Evolutionary conservation across 2,113 vertebrate species (phyloP).

Genomic region (Chunga burmeisteri): DNA sequence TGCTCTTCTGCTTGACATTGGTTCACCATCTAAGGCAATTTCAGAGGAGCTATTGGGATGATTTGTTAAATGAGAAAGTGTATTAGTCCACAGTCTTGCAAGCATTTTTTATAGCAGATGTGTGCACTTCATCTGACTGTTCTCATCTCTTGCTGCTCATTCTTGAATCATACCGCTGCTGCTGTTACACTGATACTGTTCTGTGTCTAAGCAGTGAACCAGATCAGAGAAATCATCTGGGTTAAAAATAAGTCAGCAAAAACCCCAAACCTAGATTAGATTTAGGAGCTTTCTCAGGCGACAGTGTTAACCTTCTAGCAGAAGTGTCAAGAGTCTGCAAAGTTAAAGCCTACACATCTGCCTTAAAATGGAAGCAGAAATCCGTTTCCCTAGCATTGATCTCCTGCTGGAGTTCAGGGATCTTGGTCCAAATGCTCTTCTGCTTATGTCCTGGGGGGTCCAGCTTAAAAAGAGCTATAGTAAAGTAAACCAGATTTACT

Average conservation of each 20-base stretch:
- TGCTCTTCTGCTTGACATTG: not conserved
- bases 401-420: not conserved
- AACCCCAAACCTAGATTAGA: not conserved
- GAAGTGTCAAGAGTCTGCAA: not conserved
- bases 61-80: not conserved
- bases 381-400: not conserved
- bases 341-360: not conserved
- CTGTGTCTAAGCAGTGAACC: not conserved
- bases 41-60: not conserved
- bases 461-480: not conserved
- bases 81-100: not conserved
- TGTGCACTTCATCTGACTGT: not conserved
- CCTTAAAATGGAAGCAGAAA: not conserved
- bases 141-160: not conserved
- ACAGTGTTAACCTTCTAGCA: not conserved
- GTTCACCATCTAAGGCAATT: constrained; percentile 33
- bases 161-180: not conserved
- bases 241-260: constrained; percentile 18
- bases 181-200: not conserved
- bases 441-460: not conserved
- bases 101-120: not conserved
- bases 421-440: not conserved
- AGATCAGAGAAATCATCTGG: not conserved
- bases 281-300: not conserved
- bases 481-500: not conserved